Base-by-base conservation (phyloP, 2,113 vertebrate genomes). In the Spea bombifrons region DNA sequence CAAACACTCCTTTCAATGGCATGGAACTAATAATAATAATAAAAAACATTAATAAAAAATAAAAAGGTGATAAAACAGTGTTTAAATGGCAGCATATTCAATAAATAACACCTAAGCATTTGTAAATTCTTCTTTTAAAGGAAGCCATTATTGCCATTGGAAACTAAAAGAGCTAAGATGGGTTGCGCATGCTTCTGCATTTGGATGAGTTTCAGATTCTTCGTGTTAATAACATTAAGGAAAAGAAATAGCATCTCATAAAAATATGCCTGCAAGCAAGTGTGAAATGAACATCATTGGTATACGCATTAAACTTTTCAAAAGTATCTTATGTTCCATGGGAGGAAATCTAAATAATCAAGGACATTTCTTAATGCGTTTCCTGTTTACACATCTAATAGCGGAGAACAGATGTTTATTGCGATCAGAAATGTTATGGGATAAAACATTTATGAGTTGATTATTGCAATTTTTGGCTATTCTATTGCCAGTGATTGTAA, bases 221-320 rank as follows among this genome's bases (percentile, higher is more conserved):
- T 80, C 67, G 64, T 80, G 71, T 80, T 80, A 80, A 80, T 80
- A 64, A 80, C 78, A 80, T 80, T 80, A 80, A 80, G 71, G 49
- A 63, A 68, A 74, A 68, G 50, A 74, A 67, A 73, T 74, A 74
- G 65, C 64, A 68, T 68, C 78, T 66, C 63, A 74, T 80, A 80
- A 80, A 80, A 73, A 66, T 68, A 67, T 74, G 71, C 71, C 72
- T 57, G 43, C 10, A 74, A 65, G 78, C 78, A 68, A 68, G 50
- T 15, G 63, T 59, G 53, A 74, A 74, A 80, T 80, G 71, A 65
- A 46, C 15, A 44, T 61, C 65, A 74, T 9, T 63, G 16, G 46
- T 16, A 43, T 53, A 74, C 52, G 59, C 71, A 61, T 67, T 67
- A 73, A 80, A 74, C 64, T 68, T 67, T 48, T 16, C 53, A 68